phyloP scores from a whole-genome alignment of 2,888 invertebrate genomes.

The Drosophila siamana region DNA sequence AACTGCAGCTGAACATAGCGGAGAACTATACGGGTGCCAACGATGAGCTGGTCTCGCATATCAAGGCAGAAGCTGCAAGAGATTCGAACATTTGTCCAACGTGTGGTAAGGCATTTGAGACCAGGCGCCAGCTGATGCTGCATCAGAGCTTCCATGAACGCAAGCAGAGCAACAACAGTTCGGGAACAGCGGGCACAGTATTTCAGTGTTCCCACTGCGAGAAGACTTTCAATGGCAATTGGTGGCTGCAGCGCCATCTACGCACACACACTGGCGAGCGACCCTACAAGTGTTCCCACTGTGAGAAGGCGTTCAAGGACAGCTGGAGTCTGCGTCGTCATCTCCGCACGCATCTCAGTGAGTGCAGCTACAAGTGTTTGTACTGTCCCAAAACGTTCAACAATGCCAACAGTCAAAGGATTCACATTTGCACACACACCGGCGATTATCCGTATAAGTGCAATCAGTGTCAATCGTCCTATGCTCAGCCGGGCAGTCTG shows the following conservation, averaged over 20 bases:
- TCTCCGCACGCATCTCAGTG: constrained; percentile 87
- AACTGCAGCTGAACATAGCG: not conserved
- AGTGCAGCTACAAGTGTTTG: constrained; percentile 86
- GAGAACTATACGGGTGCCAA: not conserved
- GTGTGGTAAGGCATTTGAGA: constrained; percentile 83
- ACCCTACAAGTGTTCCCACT: constrained; percentile 87
- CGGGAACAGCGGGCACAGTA: not conserved
- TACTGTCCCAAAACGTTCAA: constrained; percentile 84
- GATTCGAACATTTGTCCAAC: constrained; percentile 22
- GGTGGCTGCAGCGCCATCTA: constrained; percentile 75
- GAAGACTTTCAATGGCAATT: constrained; percentile 74
- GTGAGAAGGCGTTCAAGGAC: constrained; percentile 87
- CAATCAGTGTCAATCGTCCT: constrained; percentile 34
- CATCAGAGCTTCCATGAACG: constrained; percentile 38
- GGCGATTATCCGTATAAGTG: constrained; percentile 42
- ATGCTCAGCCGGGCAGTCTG: constrained; percentile 36
- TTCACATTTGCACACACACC: constrained; percentile 41
- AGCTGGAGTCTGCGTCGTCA: constrained; percentile 87
- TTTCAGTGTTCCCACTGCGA: constrained; percentile 33
- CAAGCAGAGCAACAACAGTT: constrained; percentile 1
- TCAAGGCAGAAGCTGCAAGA: constrained; percentile 2
- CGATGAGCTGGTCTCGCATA: constrained; percentile 5
- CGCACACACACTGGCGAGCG: constrained; percentile 86
- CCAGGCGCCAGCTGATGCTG: constrained; percentile 83
- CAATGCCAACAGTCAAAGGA: constrained; percentile 31